phyloP scores from a whole-genome alignment of 1,140 invertebrate genomes.

The Zaprionus camerounensis region DNA sequence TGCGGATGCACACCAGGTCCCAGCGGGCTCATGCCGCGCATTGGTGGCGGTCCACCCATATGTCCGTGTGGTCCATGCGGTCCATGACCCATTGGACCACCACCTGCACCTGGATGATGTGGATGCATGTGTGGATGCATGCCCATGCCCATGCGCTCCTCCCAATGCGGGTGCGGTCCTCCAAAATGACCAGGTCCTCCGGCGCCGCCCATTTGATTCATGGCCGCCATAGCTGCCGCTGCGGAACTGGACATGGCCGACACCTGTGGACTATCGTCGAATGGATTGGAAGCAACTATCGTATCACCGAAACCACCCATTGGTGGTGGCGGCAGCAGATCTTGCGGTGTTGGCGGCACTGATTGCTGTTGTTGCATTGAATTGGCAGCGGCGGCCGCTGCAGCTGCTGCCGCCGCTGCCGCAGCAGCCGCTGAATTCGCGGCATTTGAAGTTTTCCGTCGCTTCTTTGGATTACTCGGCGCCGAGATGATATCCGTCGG shows the following conservation, averaged over 20 bases:
- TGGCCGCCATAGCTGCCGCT: slow-evolving; percentile 86
- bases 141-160: slow-evolving; percentile 83
- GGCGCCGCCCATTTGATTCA: slow-evolving; percentile 84
- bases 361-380: slow-evolving; percentile 85
- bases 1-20: slow-evolving; percentile 82
- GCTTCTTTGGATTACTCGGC: slow-evolving; percentile 88
- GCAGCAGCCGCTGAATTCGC: slow-evolving; percentile 78
- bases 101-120: slow-evolving; percentile 85
- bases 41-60: slow-evolving; percentile 86
- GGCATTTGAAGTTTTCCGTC: slow-evolving; percentile 88
- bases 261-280: slow-evolving; percentile 94
- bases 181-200: slow-evolving; percentile 72
- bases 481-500: slow-evolving; percentile 86
- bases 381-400: slow-evolving; percentile 84
- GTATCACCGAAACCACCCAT: slow-evolving; percentile 95
- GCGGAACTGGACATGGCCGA: slow-evolving; percentile 76
- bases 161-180: slow-evolving; percentile 85
- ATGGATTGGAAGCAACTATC: slow-evolving; percentile 97
- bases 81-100: slow-evolving; percentile 66
- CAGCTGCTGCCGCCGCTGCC: slow-evolving; percentile 76
- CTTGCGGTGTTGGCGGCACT: slow-evolving; percentile 87
- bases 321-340: slow-evolving; percentile 92
- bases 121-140: slow-evolving; percentile 84
- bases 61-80: slow-evolving; percentile 83
- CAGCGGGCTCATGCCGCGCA: slow-evolving; percentile 90